A percentile compares a stretch with the other conserved stretches of the same genome.
These are phyloP conservation scores for Pelecanus crispus DNA, from an alignment of 2,113 vertebrate genomes.

Conservation along the genomic window DNA sequence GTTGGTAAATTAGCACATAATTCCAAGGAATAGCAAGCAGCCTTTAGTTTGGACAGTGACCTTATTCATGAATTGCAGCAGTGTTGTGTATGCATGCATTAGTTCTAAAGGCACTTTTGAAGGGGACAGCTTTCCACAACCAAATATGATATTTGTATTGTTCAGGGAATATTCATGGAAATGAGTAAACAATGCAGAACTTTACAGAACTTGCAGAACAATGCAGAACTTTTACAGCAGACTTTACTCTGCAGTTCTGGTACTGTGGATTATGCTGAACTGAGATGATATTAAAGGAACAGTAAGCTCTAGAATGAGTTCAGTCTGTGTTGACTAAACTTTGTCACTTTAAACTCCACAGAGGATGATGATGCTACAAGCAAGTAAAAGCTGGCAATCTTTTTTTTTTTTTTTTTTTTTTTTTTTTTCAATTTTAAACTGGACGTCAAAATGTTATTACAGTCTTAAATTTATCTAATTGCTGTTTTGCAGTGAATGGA, in stretches of 20 bases:
- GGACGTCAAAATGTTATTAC: neutral
- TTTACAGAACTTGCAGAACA: too few species aligned
- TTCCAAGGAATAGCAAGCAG: neutral
- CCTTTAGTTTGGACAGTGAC: neutral
- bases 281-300: neutral
- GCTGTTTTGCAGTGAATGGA: slow-evolving; percentile 86
- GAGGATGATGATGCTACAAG: neutral
- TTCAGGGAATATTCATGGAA: neutral
- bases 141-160: neutral
- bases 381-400: neutral
- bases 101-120: neutral
- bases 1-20: neutral
- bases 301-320: neutral
- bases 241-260: neutral
- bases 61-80: neutral
- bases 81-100: neutral
- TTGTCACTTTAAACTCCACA: neutral
- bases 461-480: neutral
- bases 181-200: neutral
- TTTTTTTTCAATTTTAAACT: neutral
- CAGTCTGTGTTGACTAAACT: neutral
- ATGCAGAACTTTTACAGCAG: too few species aligned
- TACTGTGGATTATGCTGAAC: neutral
- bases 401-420: neutral
- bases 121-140: neutral